These are phyloP conservation scores for Sphenopsis melanotis DNA, from an alignment of 2,797 vertebrate species.

Conservation along the genomic window DNA sequence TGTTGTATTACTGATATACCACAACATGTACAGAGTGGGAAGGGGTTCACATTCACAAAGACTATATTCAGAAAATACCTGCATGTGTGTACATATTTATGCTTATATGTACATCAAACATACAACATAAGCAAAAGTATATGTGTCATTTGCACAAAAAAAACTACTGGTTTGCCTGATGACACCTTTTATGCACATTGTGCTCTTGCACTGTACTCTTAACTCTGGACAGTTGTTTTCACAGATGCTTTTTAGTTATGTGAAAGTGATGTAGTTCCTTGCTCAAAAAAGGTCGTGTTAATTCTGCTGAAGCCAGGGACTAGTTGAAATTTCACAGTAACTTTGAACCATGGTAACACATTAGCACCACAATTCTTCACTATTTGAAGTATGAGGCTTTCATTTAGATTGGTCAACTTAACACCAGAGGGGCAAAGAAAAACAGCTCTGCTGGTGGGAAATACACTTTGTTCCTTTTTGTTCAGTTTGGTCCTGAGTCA, in stretches of 20 bases:
- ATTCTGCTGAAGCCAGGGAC: neutral
- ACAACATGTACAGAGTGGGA: neutral
- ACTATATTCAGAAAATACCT: neutral
- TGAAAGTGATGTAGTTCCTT: neutral
- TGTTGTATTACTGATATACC: neutral
- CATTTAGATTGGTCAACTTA: neutral
- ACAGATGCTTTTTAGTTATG: neutral
- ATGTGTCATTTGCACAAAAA: neutral
- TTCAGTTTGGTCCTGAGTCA: neutral
- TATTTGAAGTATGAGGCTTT: neutral
- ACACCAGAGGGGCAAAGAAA: neutral
- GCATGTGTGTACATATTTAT: neutral
- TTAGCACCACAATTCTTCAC: neutral
- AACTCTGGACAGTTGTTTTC: neutral
- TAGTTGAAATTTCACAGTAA: neutral
- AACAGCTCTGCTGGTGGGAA: neutral
- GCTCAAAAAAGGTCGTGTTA: neutral
- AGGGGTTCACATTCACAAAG: neutral
- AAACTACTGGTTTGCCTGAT: neutral
- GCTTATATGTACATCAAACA: neutral
- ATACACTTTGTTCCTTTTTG: neutral
- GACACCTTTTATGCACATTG: neutral
- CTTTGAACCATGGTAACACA: neutral
- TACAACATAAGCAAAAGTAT: neutral
- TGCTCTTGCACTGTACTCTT: neutral